A percentile compares a stretch with the other conserved stretches of the same genome.
phyloP scores from a whole-genome alignment of 2,888 invertebrate species.

The Watsonalla cultraria region DNA sequence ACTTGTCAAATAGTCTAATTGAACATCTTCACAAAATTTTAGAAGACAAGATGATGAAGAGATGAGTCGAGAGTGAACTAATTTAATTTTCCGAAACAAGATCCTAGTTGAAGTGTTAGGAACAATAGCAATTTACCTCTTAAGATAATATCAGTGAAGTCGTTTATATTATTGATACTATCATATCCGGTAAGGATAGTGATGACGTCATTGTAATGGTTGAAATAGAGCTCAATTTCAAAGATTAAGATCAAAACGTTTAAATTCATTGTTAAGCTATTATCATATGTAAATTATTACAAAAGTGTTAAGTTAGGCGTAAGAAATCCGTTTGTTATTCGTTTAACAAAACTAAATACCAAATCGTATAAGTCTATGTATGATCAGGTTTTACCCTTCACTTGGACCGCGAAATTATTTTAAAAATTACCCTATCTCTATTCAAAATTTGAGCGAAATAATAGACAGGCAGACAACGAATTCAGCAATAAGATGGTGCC shows the following conservation, averaged over 20 bases:
- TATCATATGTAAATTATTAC: too few species aligned
- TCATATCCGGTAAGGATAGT: neutral
- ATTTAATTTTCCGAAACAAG: neutral
- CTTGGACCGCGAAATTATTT: too few species aligned
- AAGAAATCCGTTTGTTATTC: too few species aligned
- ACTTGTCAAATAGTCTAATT: neutral
- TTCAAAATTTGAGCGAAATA: too few species aligned
- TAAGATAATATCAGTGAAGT: constrained; percentile 1
- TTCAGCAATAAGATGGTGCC: too few species aligned
- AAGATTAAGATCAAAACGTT: neutral
- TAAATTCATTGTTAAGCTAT: neutral
- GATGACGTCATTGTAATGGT: neutral
- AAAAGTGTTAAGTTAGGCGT: too few species aligned
- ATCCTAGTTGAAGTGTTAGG: neutral
- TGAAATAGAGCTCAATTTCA: neutral
- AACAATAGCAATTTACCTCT: neutral
- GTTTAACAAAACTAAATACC: too few species aligned
- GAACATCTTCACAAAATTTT: neutral
- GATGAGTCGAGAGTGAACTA: neutral
- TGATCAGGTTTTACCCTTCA: too few species aligned
- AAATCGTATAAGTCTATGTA: too few species aligned
- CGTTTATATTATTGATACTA: neutral
- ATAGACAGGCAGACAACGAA: too few species aligned
- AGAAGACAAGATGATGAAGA: neutral
- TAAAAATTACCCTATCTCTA: too few species aligned